These are phyloP conservation scores for Cydia fagiglandana DNA, from an alignment of 1,140 invertebrate genomes.

Conservation along the genomic window DNA sequence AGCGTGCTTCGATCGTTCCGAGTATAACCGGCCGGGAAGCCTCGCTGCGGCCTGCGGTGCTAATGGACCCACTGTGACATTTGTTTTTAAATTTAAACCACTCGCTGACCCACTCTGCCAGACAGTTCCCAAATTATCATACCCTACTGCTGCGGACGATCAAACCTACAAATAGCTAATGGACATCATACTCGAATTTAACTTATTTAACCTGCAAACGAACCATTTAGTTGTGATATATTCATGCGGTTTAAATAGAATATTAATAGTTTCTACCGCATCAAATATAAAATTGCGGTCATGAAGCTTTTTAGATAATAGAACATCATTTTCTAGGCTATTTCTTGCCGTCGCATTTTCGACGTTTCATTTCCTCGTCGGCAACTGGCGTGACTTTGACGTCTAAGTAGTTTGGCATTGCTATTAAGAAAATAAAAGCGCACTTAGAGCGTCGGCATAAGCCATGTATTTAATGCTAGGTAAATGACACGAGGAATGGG, in stretches of 20 bases:
- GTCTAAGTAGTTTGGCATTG: neutral
- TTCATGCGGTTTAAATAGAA: slow-evolving; percentile 10
- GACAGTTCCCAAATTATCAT: slow-evolving; percentile 61
- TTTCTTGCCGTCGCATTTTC: slow-evolving; percentile 17
- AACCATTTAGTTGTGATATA: slow-evolving; percentile 4
- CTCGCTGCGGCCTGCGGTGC: slow-evolving; percentile 60
- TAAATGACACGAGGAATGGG: slow-evolving; percentile 29
- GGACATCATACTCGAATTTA: slow-evolving; percentile 44
- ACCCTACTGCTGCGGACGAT: slow-evolving; percentile 36
- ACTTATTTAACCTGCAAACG: slow-evolving; percentile 33
- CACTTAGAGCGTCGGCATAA: slow-evolving; percentile 11
- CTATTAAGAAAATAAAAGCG: slow-evolving; percentile 25
- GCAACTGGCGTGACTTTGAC: slow-evolving; percentile 10
- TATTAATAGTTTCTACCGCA: slow-evolving; percentile 1
- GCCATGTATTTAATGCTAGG: slow-evolving; percentile 25
- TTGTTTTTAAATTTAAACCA: slow-evolving; percentile 70
- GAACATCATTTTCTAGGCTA: neutral
- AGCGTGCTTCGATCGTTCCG: slow-evolving; percentile 70
- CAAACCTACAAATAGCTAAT: slow-evolving; percentile 43
- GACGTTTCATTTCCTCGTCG: slow-evolving; percentile 5
- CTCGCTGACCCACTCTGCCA: slow-evolving; percentile 59
- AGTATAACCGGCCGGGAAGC: slow-evolving; percentile 65
- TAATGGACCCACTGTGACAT: slow-evolving; percentile 68
- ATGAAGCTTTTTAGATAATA: slow-evolving; percentile 1
- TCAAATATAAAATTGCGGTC: slow-evolving; percentile 4